Base-by-base conservation (phyloP, 30 jellyfish, hydroid and myxozoan species). In the Clytia hemisphaerica region DNA sequence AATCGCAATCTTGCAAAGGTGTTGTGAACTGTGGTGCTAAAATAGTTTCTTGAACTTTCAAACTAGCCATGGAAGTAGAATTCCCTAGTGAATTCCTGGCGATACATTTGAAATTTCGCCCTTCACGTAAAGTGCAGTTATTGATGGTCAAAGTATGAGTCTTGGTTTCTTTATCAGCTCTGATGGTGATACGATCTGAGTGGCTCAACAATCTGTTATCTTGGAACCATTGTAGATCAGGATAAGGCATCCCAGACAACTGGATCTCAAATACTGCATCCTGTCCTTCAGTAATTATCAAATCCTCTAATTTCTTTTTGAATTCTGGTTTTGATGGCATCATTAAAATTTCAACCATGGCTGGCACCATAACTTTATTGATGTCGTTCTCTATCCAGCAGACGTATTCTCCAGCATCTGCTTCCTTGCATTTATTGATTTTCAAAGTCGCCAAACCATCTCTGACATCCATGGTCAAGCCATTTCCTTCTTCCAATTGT, bases 351-450 rank as follows among this genome's bases (percentile, higher is more conserved):
- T 76, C 86, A 7, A 91, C 83, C 75, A 79, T 68, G 26, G 90
- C 81, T 31, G 70, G 36, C 6, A 85, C 57, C 47, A 74, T 45
- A n/a, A 80, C 83, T 28, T 49, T 40, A 26, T 94, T 94, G 58
- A 74, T 27, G 24, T 38, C 76, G 40, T 58, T 82, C 30, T 77
- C 78, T 3, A 93, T 93, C 18, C 27, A 60, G 36, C 84, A 86
- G 32, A 77, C 36, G 67, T 91, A 91, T 36, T 71, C 86, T 35
- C 96, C 99, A 67, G 95, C 84, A 45, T 91, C 93, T 4, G 76
- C 59, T 29, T 61, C 58, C 12, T 30, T 42, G 6, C 85, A 75
- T 18, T 71, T 79, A 34, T 36, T 83, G 28, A 91, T 37, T 16
- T 34, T 35, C 32, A 91, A 47, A 5, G 71, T 6, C 40, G 67